Conservation (phyloP, 2,113 vertebrate genomes). For the Pelmatolapia mariae region DNA sequence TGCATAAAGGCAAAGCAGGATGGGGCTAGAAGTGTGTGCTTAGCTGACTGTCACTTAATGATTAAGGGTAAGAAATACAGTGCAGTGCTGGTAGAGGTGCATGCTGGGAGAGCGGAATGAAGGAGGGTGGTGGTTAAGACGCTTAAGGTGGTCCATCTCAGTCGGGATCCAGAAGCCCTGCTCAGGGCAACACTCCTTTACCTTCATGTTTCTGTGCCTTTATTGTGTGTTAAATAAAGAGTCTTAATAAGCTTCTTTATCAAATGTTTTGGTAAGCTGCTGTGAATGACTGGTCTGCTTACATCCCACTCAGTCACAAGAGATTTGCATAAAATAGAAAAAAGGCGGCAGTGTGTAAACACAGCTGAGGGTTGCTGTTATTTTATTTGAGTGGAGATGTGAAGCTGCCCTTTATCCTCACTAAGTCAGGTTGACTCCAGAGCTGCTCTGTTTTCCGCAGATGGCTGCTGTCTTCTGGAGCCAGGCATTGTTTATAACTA, state of each 20-base stretch:
- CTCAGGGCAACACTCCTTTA: not conserved
- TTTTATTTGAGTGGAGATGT: not conserved
- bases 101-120: constrained; percentile 23
- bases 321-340: constrained; percentile 40
- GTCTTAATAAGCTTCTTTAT: constrained; percentile 34
- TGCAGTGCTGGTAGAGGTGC: constrained; percentile 9
- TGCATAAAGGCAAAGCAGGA: not conserved
- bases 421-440: constrained; percentile 9
- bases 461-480: not conserved
- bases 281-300: constrained; percentile 23
- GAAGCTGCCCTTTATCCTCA: constrained; percentile 5
- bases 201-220: constrained; percentile 13
- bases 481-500: constrained; percentile 3
- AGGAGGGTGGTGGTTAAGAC: constrained; percentile 29
- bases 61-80: constrained; percentile 47
- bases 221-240: constrained; percentile 28
- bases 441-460: constrained; percentile 10
- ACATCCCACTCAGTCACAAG: constrained; percentile 17
- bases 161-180: not conserved
- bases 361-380: not conserved
- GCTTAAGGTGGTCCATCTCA: constrained; percentile 46
- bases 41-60: constrained; percentile 44
- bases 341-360: not conserved
- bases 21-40: constrained; percentile 1
- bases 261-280: constrained; percentile 33